phyloP scores from a whole-genome alignment of 2,113 vertebrate species.

The Gallinago jamesoni region DNA sequence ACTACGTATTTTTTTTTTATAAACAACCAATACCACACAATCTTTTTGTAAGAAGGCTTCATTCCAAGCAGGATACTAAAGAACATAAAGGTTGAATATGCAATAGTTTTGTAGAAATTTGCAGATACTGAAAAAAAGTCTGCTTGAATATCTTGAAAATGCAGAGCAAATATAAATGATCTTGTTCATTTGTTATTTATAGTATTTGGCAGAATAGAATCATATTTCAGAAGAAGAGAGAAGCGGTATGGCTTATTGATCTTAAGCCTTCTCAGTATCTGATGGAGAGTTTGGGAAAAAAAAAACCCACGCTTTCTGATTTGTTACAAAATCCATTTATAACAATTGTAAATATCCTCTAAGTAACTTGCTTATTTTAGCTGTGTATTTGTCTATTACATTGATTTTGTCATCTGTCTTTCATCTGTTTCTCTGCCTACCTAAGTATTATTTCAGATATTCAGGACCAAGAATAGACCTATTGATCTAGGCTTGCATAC shows the following conservation, averaged over 20 bases:
- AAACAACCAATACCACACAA: background rate
- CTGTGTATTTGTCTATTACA: background rate
- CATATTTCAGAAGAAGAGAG: background rate
- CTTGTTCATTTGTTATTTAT: background rate
- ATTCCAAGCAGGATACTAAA: background rate
- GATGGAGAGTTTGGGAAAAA: background rate
- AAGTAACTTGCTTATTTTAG: background rate
- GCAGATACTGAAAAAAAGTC: background rate
- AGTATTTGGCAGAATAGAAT: background rate
- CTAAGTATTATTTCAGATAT: background rate
- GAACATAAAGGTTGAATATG: background rate
- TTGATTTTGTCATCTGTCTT: background rate
- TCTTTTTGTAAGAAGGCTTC: background rate
- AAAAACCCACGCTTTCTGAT: background rate
- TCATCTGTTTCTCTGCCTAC: background rate
- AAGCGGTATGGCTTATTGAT: background rate
- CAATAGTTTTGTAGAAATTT: background rate
- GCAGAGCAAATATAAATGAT: background rate
- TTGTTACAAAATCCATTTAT: rapidly evolving
- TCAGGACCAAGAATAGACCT: background rate
- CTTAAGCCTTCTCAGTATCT: background rate
- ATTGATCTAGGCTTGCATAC: background rate
- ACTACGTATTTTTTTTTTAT: constrained; percentile 6
- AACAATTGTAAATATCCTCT: background rate
- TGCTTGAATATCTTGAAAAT: background rate